Base-by-base conservation (phyloP, 2,113 vertebrate species). In the Geococcyx californianus region DNA sequence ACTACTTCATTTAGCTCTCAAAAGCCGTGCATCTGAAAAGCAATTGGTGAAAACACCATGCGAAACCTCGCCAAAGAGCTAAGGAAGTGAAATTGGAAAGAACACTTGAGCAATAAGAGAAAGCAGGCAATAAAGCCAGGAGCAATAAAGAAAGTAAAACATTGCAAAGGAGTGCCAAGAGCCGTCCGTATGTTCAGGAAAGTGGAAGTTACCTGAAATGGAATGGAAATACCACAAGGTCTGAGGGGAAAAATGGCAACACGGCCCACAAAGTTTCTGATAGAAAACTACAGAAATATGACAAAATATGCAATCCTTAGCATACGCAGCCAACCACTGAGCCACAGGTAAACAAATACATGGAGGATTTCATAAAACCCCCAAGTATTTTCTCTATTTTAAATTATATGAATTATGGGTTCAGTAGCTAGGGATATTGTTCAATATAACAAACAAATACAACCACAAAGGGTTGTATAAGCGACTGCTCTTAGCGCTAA, bases 391-490 rank as follows among this genome's bases (percentile, higher is more conserved):
- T 85, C 63, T 88, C 29, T 45, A 19, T 59, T 93, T 85, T 38
- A 84, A 85, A 78, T 84, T 31, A 25, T 88, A 88, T 93, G 91
- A 80, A 83, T 83, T 92, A 92, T 6, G 58, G 72, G 59, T 66
- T 89, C 74, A 33, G 87, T 75, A 87, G 79, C 74, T 88, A 11
- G 5, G 55, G 68, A 84, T 88, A 13, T 72, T 85, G 68, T 36
- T 94, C 90, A 86, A 90, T 96, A 90, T 75, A 92, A 91, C 34
- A 88, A 93, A 92, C 74, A 95, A 91, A 95, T 42, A 49, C 64
- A 94, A 89, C 49, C 79, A 84, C 76, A 92, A 64, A 0, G 45
- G 63, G 26, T 24, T 84, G 54, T 49, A 19, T 78, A 80, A 94
- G 42, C 1, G 40, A 93, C 68, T 90, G 93, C 85, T 69, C 75